A percentile compares a stretch with the other conserved stretches of the same genome.
Evolutionary conservation across 2,113 vertebrate genomes (phyloP).

Genomic region (Fregetta grallaria): DNA sequence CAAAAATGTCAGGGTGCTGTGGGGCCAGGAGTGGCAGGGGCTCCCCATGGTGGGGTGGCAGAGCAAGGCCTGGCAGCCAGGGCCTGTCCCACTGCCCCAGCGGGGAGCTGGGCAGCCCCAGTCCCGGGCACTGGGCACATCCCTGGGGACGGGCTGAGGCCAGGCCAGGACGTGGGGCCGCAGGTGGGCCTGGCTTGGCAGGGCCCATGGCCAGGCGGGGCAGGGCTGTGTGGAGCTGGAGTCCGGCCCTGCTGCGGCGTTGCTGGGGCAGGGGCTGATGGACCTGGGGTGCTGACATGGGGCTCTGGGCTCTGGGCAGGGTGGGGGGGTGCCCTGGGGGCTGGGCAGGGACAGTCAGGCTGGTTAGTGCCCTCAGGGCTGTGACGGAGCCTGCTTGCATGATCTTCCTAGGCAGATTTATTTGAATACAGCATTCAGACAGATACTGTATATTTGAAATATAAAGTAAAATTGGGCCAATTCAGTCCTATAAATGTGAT

Average conservation of each 20-base stretch:
- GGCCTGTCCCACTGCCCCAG: not conserved
- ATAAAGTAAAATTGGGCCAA: not conserved
- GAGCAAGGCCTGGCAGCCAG: not conserved
- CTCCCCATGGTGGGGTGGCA: not conserved
- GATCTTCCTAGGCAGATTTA: not conserved
- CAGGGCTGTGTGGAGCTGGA: not conserved
- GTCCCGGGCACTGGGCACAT: rapidly evolving
- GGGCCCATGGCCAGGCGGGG: not conserved
- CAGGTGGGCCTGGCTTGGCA: not conserved
- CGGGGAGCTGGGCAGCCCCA: not conserved
- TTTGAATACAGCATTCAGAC: not conserved
- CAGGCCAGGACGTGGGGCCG: rapidly evolving
- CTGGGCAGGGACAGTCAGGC: not conserved
- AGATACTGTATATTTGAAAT: not conserved
- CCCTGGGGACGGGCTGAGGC: not conserved
- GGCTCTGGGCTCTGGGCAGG: no score
- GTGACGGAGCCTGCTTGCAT: not conserved
- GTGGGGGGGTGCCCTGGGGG: not conserved
- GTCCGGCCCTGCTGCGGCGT: rapidly evolving
- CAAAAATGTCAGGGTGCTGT: not conserved
- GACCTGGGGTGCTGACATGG: not conserved
- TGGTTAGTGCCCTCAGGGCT: not conserved
- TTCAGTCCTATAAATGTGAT: not conserved
- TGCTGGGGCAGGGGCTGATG: rapidly evolving
- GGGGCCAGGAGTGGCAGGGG: not conserved